A percentile compares a stretch with the other conserved stretches of the same genome.
These are phyloP conservation scores for Drosophila sproati DNA, from an alignment of 1,140 invertebrate genomes.

Conservation along the genomic window DNA sequence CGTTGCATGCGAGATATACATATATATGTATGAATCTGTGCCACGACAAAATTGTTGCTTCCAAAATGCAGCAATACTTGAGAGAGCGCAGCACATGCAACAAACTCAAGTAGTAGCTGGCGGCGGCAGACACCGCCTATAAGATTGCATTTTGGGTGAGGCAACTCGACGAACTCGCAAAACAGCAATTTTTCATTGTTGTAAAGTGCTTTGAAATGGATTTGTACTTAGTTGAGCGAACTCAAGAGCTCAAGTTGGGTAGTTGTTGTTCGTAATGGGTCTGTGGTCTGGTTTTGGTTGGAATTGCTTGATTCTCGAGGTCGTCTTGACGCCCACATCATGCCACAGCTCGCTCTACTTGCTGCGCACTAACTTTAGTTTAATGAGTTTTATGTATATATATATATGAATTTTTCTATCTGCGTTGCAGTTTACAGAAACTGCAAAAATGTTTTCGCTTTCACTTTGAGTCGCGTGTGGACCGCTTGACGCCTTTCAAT, in stretches of 20 bases:
- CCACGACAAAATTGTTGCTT: slow-evolving; percentile 40
- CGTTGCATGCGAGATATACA: slow-evolving; percentile 15
- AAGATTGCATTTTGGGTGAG: slow-evolving; percentile 22
- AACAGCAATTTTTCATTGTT: slow-evolving; percentile 66
- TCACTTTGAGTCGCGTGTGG: slow-evolving; percentile 44
- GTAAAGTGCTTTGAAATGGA: slow-evolving; percentile 59
- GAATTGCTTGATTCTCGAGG: slow-evolving; percentile 36
- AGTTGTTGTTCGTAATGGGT: slow-evolving; percentile 20
- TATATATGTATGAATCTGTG: slow-evolving; percentile 14
- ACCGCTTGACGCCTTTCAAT: slow-evolving; percentile 48
- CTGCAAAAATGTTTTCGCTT: slow-evolving; percentile 34
- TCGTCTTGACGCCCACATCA: slow-evolving; percentile 25
- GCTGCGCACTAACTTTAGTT: slow-evolving; percentile 18
- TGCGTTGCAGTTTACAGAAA: slow-evolving; percentile 62
- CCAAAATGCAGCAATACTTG: slow-evolving; percentile 28
- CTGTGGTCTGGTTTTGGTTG: slow-evolving; percentile 30
- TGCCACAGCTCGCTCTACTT: slow-evolving; percentile 17
- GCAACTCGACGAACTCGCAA: slow-evolving; percentile 31
- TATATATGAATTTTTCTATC: slow-evolving; percentile 44
- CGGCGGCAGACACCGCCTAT: slow-evolving; percentile 57
- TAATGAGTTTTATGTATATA: slow-evolving; percentile 62
- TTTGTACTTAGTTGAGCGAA: slow-evolving; percentile 43
- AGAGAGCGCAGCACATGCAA: slow-evolving; percentile 3
- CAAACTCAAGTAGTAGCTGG: slow-evolving; percentile 13
- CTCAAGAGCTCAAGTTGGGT: slow-evolving; percentile 20